These are phyloP conservation scores for Gasteruption jaculator DNA, from an alignment of 2,888 invertebrate species.

Conservation along the genomic window DNA sequence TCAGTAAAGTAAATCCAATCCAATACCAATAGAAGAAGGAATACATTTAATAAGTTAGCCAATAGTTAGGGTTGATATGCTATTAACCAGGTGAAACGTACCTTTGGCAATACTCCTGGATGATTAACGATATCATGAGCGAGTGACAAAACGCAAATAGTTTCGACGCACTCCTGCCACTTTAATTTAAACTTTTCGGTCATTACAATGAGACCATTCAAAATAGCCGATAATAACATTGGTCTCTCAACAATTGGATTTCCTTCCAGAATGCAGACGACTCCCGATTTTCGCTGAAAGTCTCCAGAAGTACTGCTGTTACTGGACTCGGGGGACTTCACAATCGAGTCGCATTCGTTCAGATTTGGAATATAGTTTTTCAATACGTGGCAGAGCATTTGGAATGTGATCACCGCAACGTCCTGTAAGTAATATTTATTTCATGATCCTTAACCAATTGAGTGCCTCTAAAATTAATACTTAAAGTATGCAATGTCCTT, in stretches of 20 bases:
- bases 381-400: conserved; percentile 43
- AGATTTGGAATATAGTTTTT: conserved; percentile 37
- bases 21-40: too few species aligned
- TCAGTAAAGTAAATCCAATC: too few species aligned
- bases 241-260: conserved; percentile 52
- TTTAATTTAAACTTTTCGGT: conserved; percentile 68
- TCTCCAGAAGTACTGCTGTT: too few species aligned
- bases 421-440: conserved; percentile 39
- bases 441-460: too few species aligned
- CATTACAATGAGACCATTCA: conserved; percentile 63
- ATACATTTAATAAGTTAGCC: background rate
- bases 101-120: conserved; percentile 54
- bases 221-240: conserved; percentile 60
- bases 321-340: background rate
- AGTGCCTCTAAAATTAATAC: too few species aligned
- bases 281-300: conserved; percentile 2
- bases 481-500: too few species aligned
- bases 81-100: too few species aligned
- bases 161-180: conserved; percentile 76
- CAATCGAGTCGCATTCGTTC: conserved; percentile 1
- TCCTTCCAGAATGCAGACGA: conserved; percentile 33
- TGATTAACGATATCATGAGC: conserved; percentile 56
- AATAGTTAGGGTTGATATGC: conserved; percentile 1
- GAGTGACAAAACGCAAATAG: conserved; percentile 61
- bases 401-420: conserved; percentile 45